Base-by-base conservation (phyloP, 1,140 invertebrate genomes). In the Hycleus phaleratus region DNA sequence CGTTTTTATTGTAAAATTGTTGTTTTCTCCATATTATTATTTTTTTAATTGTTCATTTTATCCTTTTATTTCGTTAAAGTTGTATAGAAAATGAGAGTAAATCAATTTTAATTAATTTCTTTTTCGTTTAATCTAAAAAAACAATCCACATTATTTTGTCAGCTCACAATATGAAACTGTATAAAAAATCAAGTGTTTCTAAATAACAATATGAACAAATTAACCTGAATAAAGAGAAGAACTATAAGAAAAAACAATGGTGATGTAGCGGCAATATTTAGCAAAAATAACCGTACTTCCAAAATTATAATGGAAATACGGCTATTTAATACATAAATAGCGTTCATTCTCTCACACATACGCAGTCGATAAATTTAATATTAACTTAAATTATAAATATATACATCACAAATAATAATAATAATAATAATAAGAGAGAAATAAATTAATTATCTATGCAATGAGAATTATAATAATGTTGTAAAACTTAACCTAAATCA, bases 401-500 rank as follows among this genome's bases (percentile, higher is more conserved):
- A 44, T 71, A 72, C 69, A 72, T 71, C 67, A 70, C 67, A 70
- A 69, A 61, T 42, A 32, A 32, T 32, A 32, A 32, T 18, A 18
- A 12, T 12, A 12, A 18, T 18, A 18, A 18, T 18, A 18, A 18
- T 18, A 38, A 59, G 53, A 64, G 48, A 61, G 58, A 65, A 68
- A 68, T 64, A 67, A 70, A 68, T 68, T 62, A 65, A 50, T 58
- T 60, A 64, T 63, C 58, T 65, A 60, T 62, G 62, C 61, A 64
- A 56, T 32, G 32, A 32, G 32, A 32, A 32, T 32, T 32, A 32
- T 32, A 32, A 32, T 18, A 67, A 59, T 61, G 58, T 64, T 63
- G 59, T 60, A 63, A 71, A 69, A 71, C 66, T 68, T 69, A 69
- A 61, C 56, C 63, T 68, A 69, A 64, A 71, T 71, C 69, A 72